phyloP scores from a whole-genome alignment of 2,888 invertebrate species.

The Encarsia formosa region DNA sequence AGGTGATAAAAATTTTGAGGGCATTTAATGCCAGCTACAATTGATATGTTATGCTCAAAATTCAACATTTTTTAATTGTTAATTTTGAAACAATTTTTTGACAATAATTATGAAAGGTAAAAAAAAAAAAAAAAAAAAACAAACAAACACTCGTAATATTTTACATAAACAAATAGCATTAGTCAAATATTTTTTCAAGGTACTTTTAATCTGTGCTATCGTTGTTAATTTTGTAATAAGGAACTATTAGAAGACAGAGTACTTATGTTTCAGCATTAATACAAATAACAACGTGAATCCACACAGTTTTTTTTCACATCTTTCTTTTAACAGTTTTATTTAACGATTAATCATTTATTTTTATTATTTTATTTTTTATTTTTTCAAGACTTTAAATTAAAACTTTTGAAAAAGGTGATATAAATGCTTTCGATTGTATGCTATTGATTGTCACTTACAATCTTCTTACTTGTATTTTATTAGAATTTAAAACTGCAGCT shows the following conservation, averaged over 20 bases:
- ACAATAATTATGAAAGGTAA: neutral
- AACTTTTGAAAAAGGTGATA: conserved; percentile 1
- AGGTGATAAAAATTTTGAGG: neutral
- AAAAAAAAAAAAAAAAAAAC: no score
- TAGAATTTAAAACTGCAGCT: no score
- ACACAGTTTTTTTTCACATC: no score
- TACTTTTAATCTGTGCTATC: conserved; percentile 9
- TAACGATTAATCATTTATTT: neutral
- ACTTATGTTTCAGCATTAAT: conserved; percentile 7
- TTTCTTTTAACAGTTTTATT: conserved; percentile 2
- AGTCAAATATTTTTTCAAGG: no score
- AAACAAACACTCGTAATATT: no score
- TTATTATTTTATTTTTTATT: neutral
- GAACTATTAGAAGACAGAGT: conserved; percentile 9
- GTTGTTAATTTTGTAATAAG: conserved; percentile 9
- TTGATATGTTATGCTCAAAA: conserved; percentile 1
- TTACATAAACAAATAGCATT: neutral
- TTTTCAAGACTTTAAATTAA: neutral
- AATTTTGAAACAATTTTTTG: neutral
- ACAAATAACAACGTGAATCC: conserved; percentile 6
- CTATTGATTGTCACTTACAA: conserved; percentile 31
- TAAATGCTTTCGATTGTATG: conserved; percentile 9
- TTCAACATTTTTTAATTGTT: neutral
- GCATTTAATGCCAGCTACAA: neutral
- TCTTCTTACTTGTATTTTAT: conserved; percentile 13